Conservation (phyloP, 2,797 vertebrate species). For the Onychomys arenicola region DNA sequence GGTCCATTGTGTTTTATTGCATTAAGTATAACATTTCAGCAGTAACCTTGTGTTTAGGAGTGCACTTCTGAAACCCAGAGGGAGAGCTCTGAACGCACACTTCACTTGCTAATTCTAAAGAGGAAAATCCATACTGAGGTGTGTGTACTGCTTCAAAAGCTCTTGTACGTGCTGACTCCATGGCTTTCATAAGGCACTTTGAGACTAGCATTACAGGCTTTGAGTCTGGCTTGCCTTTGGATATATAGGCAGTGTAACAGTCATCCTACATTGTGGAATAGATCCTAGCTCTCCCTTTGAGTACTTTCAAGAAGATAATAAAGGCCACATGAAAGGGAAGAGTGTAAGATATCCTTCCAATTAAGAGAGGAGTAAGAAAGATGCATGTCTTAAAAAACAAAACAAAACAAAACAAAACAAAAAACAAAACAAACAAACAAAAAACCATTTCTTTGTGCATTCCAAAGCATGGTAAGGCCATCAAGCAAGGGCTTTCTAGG, state of each 20-base stretch:
- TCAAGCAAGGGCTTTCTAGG: slow-evolving; percentile 37
- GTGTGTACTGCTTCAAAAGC: slow-evolving; percentile 65
- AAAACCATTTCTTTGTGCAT: neutral
- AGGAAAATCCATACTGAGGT: slow-evolving; percentile 60
- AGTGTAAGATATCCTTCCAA: neutral
- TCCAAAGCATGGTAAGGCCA: neutral
- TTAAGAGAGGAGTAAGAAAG: slow-evolving; percentile 8
- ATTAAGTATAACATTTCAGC: slow-evolving; percentile 37
- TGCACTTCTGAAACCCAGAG: slow-evolving; percentile 48
- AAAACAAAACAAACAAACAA: no score
- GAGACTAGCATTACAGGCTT: neutral
- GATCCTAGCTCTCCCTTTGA: neutral
- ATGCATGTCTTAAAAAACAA: neutral
- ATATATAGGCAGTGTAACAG: neutral
- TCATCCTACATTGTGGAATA: neutral
- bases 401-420: no score
- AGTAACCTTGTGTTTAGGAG: slow-evolving; percentile 39
- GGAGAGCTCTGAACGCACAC: slow-evolving; percentile 29
- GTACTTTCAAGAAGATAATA: slow-evolving; percentile 43
- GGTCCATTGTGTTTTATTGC: slow-evolving; percentile 9
- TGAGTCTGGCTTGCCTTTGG: slow-evolving; percentile 50
- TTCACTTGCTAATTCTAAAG: slow-evolving; percentile 47
- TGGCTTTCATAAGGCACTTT: slow-evolving; percentile 1
- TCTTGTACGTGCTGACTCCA: slow-evolving; percentile 38
- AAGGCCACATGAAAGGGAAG: neutral